Evolutionary conservation across 64 coral and sea anemone species (phyloP).

Genomic region (Actinia tenebrosa): DNA sequence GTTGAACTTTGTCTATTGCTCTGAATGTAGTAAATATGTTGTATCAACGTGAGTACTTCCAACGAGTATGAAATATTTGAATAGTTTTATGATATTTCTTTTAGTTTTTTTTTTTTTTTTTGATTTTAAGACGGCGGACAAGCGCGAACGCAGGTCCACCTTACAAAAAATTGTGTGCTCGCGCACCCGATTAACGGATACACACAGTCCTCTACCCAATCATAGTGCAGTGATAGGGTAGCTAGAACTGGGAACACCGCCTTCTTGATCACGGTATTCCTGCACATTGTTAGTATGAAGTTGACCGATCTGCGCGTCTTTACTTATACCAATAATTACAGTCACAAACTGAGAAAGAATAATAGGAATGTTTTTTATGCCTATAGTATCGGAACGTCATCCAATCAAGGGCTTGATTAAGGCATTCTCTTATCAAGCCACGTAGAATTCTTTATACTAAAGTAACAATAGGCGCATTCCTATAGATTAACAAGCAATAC

Average conservation of each 20-base stretch:
- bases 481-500: neutral
- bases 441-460: neutral
- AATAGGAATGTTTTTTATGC: neutral
- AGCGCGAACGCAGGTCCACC: constrained; percentile 79
- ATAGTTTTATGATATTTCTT: neutral
- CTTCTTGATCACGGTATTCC: constrained; percentile 93
- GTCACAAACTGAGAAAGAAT: neutral
- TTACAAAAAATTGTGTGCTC: constrained; percentile 89
- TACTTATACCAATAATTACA: constrained; percentile 37
- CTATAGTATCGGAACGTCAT: neutral
- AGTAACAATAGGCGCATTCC: neutral
- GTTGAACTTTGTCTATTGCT: too few species aligned
- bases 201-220: constrained; percentile 53
- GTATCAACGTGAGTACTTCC: too few species aligned
- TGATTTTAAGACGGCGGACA: constrained; percentile 35
- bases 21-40: too few species aligned
- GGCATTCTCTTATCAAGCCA: neutral
- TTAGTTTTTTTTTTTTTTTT: neutral
- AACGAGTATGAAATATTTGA: too few species aligned
- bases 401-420: neutral
- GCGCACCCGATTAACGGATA: constrained; percentile 64
- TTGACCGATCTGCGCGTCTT: constrained; percentile 17
- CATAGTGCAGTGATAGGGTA: constrained; percentile 55
- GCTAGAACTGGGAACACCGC: constrained; percentile 59
- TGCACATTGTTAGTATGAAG: constrained; percentile 96